Evolutionary conservation across 2,113 vertebrate species (phyloP).

Genomic region (Sceloporus tristichus): DNA sequence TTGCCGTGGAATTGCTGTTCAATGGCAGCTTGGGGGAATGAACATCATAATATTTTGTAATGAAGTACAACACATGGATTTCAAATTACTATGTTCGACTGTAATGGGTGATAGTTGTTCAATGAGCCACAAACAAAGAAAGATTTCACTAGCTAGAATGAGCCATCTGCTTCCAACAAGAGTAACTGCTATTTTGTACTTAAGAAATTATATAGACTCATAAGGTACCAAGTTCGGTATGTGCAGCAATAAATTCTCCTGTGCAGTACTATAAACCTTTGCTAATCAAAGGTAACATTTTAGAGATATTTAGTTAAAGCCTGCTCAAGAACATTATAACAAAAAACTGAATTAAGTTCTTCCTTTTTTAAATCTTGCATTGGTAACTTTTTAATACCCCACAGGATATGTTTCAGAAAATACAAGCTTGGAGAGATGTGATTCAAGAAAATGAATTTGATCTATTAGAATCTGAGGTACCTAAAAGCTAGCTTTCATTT

Average conservation of each 20-base stretch:
- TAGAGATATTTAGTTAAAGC: conserved; percentile 30
- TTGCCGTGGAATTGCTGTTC: conserved; percentile 27
- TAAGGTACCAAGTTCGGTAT: not conserved
- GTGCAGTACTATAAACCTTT: not conserved
- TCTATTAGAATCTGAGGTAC: not conserved
- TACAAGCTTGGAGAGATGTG: not conserved
- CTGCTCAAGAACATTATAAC: not conserved
- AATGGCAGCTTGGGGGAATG: conserved; percentile 28
- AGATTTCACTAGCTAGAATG: conserved; percentile 50
- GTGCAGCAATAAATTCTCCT: not conserved
- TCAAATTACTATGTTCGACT: conserved; percentile 63
- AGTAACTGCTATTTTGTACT: conserved; percentile 34
- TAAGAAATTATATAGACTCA: conserved; percentile 37
- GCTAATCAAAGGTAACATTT: conserved; percentile 17
- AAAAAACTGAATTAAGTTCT: not conserved
- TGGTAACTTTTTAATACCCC: not conserved
- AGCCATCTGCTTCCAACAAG: conserved; percentile 63
- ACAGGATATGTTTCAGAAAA: not conserved
- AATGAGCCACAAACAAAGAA: conserved; percentile 65
- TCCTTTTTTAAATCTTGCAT: not conserved
- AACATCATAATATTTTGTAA: conserved; percentile 51
- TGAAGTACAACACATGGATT: conserved; percentile 62
- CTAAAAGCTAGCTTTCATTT: not conserved
- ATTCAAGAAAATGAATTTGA: not conserved
- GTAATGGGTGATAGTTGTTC: conserved; percentile 56